phyloP scores from a whole-genome alignment of 2,888 invertebrate species.

The Diloba caeruleocephala region DNA sequence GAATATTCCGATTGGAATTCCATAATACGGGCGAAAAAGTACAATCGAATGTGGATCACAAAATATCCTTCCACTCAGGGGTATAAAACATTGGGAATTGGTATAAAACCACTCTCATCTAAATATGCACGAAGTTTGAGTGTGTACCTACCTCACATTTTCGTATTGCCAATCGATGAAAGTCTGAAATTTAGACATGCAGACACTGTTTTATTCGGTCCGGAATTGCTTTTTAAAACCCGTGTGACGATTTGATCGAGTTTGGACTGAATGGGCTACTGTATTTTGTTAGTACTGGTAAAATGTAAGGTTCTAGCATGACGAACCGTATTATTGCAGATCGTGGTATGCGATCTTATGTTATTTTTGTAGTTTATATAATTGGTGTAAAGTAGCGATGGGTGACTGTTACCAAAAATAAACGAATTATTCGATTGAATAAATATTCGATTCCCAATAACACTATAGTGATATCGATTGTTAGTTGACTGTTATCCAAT shows the following conservation, averaged over 20 bases:
- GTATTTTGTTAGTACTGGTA: constrained; percentile 1
- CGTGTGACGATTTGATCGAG: constrained; percentile 2
- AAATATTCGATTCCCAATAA: no score
- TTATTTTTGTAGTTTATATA: no score
- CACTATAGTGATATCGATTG: no score
- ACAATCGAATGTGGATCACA: constrained; percentile 52
- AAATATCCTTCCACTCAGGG: constrained; percentile 43
- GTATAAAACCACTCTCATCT: constrained; percentile 39
- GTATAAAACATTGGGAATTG: constrained; percentile 53
- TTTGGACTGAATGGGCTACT: background rate
- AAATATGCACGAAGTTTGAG: constrained; percentile 26
- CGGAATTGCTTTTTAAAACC: constrained; percentile 18
- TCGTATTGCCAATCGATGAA: constrained; percentile 23
- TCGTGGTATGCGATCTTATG: no score
- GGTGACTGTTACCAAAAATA: no score
- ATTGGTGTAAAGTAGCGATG: no score
- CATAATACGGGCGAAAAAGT: constrained; percentile 47
- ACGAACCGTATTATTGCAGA: no score
- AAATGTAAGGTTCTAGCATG: no score
- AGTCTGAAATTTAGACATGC: constrained; percentile 1
- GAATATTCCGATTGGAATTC: constrained; percentile 32
- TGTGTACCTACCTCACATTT: constrained; percentile 24
- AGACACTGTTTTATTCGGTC: constrained; percentile 5
- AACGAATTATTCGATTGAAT: no score
- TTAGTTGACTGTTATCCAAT: no score